Conservation (phyloP, 53 echinoderm and acorn worm genomes). For the Arbacia lixula region DNA sequence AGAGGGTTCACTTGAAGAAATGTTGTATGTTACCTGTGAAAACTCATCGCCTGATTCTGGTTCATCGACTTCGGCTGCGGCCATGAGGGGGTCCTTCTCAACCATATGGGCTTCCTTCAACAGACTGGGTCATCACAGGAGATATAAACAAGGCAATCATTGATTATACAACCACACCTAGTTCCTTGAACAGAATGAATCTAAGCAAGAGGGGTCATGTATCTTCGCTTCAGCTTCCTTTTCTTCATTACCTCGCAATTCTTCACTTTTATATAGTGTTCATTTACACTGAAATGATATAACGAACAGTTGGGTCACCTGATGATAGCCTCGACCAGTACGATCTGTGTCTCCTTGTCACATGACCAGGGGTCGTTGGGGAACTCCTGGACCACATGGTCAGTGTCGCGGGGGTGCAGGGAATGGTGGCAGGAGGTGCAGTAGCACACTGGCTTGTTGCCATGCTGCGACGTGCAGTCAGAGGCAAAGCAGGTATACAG, state of each 20-base stretch:
- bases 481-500: constrained; percentile 85
- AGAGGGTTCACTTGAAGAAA: too few species aligned
- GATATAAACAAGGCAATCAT: too few species aligned
- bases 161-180: too few species aligned
- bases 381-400: constrained; percentile 87
- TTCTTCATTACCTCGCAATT: too few species aligned
- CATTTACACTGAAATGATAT: too few species aligned
- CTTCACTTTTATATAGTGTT: too few species aligned
- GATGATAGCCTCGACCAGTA: constrained; percentile 89
- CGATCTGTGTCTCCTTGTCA: constrained; percentile 90
- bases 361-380: constrained; percentile 87
- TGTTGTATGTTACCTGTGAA: constrained; percentile 53
- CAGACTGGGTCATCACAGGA: constrained; percentile 56
- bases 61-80: constrained; percentile 79
- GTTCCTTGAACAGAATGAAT: too few species aligned
- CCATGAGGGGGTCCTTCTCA: constrained; percentile 88
- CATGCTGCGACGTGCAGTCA: constrained; percentile 82
- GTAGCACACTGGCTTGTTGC: constrained; percentile 86
- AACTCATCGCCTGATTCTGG: constrained; percentile 63
- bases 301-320: too few species aligned
- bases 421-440: constrained; percentile 71
- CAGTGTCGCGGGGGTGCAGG: constrained; percentile 69
- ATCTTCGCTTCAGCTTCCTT: too few species aligned
- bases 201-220: too few species aligned
- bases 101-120: constrained; percentile 85